Conservation (phyloP, 2,113 vertebrate genomes). For the Scartelaos histophorus region DNA sequence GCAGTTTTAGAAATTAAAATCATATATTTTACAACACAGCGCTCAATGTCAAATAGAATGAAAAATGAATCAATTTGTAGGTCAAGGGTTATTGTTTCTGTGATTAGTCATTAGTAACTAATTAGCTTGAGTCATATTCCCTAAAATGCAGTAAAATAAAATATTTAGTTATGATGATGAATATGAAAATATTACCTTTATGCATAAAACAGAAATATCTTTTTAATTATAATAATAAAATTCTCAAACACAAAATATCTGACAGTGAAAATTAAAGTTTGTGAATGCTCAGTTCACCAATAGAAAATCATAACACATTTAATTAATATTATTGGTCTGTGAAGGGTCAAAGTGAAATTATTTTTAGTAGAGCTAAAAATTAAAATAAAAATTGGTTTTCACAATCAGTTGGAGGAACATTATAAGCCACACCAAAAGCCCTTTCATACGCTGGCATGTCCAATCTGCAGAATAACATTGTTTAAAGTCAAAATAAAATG, state of each 20-base stretch:
- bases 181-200: background rate
- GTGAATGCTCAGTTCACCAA: background rate
- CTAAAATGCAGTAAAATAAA: background rate
- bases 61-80: background rate
- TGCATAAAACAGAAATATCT: too few species aligned
- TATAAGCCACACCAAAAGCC: conserved; percentile 16
- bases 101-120: background rate
- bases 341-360: background rate
- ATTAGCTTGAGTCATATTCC: background rate
- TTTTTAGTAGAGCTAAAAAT: background rate
- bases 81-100: background rate
- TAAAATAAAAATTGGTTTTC: background rate
- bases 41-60: background rate
- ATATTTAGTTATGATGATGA: background rate
- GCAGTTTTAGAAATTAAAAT: background rate
- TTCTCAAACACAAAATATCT: background rate
- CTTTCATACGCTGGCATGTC: conserved; percentile 10
- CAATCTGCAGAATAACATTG: conserved; percentile 38
- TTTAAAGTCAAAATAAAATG: conserved; percentile 55
- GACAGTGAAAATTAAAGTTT: background rate
- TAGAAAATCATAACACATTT: background rate
- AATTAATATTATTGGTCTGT: background rate
- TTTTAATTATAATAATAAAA: too few species aligned
- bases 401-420: background rate
- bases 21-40: background rate